Conservation (phyloP, 2,113 vertebrate species). For the Etia nguti region DNA sequence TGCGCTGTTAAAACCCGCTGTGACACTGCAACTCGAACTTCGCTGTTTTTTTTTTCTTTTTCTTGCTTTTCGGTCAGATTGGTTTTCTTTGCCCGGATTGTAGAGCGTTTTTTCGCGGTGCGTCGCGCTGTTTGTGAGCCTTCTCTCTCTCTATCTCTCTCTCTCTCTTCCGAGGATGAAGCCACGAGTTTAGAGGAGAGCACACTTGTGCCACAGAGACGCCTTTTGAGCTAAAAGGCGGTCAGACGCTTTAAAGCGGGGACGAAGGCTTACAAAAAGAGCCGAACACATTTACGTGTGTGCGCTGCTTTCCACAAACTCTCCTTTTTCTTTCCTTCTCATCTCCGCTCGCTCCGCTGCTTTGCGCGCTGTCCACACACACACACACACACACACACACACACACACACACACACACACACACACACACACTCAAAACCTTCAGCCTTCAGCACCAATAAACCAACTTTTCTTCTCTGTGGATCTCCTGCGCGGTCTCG, state of each 20-base stretch:
- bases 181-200: slow-evolving; percentile 16
- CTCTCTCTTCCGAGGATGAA: slow-evolving; percentile 21
- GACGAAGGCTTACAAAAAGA: not conserved
- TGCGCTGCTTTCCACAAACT: not conserved
- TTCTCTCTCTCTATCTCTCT: not conserved
- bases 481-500: slow-evolving; percentile 15
- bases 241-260: not conserved
- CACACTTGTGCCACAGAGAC: not conserved
- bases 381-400: not conserved
- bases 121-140: not conserved
- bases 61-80: not conserved
- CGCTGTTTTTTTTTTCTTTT: not conserved
- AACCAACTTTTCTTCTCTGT: slow-evolving; percentile 1
- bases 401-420: not conserved
- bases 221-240: not conserved
- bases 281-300: not conserved
- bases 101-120: not conserved
- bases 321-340: not conserved
- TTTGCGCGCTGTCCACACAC: not conserved
- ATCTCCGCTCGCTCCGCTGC: not conserved
- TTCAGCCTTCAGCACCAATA: not conserved
- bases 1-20: not conserved
- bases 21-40: not conserved
- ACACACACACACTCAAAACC: not conserved
- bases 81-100: not conserved